Evolutionary conservation across 2,888 invertebrate genomes (phyloP), one percentile per base, ranked within the genome.

Genomic region (Phragmatobia fuliginosa): DNA sequence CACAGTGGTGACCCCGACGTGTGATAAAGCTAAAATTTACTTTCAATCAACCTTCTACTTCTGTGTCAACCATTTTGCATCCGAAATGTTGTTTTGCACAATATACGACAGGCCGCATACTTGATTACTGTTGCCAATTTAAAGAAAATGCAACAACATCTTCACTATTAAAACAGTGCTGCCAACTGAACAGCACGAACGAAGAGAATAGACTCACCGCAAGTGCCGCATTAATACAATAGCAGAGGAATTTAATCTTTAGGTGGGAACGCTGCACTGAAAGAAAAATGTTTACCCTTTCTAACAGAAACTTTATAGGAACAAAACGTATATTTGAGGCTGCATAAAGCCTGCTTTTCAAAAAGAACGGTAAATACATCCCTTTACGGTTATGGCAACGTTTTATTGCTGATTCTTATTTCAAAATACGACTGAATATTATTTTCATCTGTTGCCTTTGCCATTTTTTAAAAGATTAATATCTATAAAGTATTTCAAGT

Each of bases 151-250:
- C 7, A 49, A 5, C 28, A 56, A 14, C 25, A 28, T 56, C 56
- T 16, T 56, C 14, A 56, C 56, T 28, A 16, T 56, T 5, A 8
- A 28, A 62, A 38, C 25, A 59, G 67, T 70, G 72, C 63, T 65
- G 32, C 68, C 61, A 61, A 70, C 61, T 70, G 72, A 79, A 79
- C 74, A 79, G 71, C 67, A 60, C 65, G 11, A 33, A 32, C 45
- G 18, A 14, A 72, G 60, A 68, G 79, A 81, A 81, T 73, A 62
- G 62, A 62, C 32, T 41, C 62, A 60, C 71, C 76, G 25, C 74
- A 68, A 61, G 73, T 72, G 67, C 75, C 74, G 61, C 77, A 77
- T 66, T 66, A 62, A 70, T 71, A 70, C 75, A 80, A 82, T 75
- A 74, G 62, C 60, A 72, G 62, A 65, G 68, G 75, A 71, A 67